These are phyloP conservation scores for Zaprionus tsacasi DNA, from an alignment of 1,140 invertebrate genomes.

Conservation along the genomic window DNA sequence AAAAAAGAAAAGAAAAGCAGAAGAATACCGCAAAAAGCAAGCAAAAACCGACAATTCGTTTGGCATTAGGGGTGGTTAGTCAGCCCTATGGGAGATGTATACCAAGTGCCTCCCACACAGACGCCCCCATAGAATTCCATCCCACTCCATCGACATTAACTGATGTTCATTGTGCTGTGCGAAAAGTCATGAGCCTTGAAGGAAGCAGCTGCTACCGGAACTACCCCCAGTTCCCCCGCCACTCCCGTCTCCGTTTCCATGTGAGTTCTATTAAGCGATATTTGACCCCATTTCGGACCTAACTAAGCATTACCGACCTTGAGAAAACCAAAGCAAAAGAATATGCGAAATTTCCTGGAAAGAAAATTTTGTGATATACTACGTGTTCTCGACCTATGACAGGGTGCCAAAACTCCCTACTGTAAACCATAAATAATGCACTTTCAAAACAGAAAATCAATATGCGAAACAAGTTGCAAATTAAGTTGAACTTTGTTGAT, in stretches of 20 bases:
- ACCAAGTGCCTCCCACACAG: background rate
- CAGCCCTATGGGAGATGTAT: background rate
- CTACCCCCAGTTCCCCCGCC: background rate
- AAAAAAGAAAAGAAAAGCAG: background rate
- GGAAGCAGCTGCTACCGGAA: slow-evolving; percentile 26
- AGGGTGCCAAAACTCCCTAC: background rate
- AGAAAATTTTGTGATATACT: slow-evolving; percentile 19
- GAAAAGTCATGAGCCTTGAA: slow-evolving; percentile 50
- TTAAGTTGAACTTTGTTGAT: background rate
- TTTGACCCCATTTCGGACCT: slow-evolving; percentile 50
- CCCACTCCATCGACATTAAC: slow-evolving; percentile 30
- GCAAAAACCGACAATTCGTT: slow-evolving; percentile 48
- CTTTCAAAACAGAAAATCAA: slow-evolving; percentile 35
- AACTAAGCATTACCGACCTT: slow-evolving; percentile 32
- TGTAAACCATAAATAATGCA: slow-evolving; percentile 1
- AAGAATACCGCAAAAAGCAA: slow-evolving; percentile 14
- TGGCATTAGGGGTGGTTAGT: slow-evolving; percentile 43
- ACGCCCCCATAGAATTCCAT: background rate
- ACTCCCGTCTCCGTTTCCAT: slow-evolving; percentile 1
- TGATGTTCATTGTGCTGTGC: slow-evolving; percentile 47
- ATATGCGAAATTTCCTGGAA: slow-evolving; percentile 1
- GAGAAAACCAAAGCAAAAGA: background rate
- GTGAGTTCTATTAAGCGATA: slow-evolving; percentile 44
- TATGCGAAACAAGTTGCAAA: slow-evolving; percentile 19
- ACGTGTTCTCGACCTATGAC: background rate